These are phyloP conservation scores for Phenganax marumi DNA, from an alignment of 92 coral and sea anemone species.

Conservation along the genomic window DNA sequence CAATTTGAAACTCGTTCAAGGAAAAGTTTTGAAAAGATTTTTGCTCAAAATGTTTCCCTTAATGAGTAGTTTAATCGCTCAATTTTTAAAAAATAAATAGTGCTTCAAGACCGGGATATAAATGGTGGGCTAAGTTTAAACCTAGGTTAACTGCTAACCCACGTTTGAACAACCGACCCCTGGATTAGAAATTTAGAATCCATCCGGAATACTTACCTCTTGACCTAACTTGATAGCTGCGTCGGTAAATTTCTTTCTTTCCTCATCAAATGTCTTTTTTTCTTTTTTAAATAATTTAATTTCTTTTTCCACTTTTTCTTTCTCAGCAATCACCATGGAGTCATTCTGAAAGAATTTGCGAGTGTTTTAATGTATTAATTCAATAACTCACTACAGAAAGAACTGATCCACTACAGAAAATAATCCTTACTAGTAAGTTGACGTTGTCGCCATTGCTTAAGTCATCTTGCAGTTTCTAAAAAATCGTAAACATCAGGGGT, in stretches of 20 bases:
- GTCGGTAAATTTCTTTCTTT: constrained; percentile 81
- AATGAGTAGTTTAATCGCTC: too few species aligned
- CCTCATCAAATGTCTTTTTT: constrained; percentile 66
- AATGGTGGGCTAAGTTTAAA: neutral
- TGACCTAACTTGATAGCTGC: constrained; percentile 84
- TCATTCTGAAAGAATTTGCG: constrained; percentile 56
- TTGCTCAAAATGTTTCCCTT: too few species aligned
- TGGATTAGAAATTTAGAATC: neutral
- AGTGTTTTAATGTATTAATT: too few species aligned
- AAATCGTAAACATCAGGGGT: neutral
- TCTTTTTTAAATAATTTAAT: constrained; percentile 65
- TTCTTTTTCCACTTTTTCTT: constrained; percentile 76
- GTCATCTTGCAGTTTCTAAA: constrained; percentile 41
- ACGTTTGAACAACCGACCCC: too few species aligned
- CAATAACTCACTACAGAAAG: neutral
- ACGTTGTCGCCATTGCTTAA: constrained; percentile 50
- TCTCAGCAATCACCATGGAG: constrained; percentile 72
- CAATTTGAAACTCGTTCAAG: too few species aligned
- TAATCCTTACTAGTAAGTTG: constrained; percentile 32
- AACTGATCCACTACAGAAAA: neutral
- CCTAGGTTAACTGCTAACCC: too few species aligned
- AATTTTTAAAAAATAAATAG: too few species aligned
- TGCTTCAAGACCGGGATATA: too few species aligned
- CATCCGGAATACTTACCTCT: constrained; percentile 58
- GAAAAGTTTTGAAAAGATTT: too few species aligned